Evolutionary conservation across 64 coral and sea anemone species (phyloP).

Genomic region (Stichodactyla helianthus): DNA sequence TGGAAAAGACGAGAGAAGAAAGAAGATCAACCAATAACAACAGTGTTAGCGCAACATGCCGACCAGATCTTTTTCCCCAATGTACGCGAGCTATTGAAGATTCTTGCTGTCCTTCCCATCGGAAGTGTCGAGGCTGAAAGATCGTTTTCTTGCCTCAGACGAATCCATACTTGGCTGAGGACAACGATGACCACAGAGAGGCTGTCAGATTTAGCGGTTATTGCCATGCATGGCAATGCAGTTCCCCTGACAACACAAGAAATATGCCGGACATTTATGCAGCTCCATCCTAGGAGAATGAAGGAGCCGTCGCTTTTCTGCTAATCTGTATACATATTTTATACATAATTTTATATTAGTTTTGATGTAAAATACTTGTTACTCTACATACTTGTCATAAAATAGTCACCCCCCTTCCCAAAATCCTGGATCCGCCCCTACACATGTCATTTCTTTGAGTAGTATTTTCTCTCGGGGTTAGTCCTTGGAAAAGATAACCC

Average conservation of each 20-base stretch:
- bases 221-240: slow-evolving; percentile 26
- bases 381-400: no score
- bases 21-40: slow-evolving; percentile 2
- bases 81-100: slow-evolving; percentile 47
- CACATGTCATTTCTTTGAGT: no score
- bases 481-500: no score
- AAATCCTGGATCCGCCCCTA: no score
- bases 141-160: slow-evolving; percentile 43
- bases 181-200: slow-evolving; percentile 23
- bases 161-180: slow-evolving; percentile 18
- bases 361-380: slow-evolving; percentile 16
- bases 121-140: slow-evolving; percentile 45
- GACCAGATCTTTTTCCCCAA: slow-evolving; percentile 31
- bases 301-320: slow-evolving; percentile 8
- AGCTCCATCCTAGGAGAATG: slow-evolving; percentile 8
- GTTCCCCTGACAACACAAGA: neutral
- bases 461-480: no score
- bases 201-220: slow-evolving; percentile 43
- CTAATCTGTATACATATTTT: neutral
- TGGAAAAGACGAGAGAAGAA: slow-evolving; percentile 48
- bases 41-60: neutral
- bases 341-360: neutral
- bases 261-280: slow-evolving; percentile 2
- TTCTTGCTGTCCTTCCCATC: slow-evolving; percentile 40
- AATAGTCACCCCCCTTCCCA: no score